Percentiles rank a stretch among this genome's conserved stretches.
Evolutionary conservation across 1,140 invertebrate species (phyloP).

Genomic region (Megathymus violae): DNA sequence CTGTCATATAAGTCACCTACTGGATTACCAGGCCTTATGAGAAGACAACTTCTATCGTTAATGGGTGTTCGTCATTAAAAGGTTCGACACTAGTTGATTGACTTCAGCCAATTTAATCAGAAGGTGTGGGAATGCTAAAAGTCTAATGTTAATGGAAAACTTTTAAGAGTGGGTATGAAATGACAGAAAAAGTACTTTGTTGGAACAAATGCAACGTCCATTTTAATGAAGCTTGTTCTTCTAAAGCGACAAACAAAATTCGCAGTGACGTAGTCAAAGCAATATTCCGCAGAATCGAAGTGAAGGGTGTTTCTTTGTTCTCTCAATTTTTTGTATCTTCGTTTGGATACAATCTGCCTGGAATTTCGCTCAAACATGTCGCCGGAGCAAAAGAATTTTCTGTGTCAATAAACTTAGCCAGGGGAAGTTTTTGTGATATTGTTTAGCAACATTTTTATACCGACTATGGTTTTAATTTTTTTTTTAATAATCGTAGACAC

Average conservation of each 20-base stretch:
- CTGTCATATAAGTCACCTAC: too few species aligned
- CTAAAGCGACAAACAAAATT: constrained; percentile 20
- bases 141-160: too few species aligned
- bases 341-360: constrained; percentile 16
- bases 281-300: constrained; percentile 30
- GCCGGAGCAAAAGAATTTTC: not conserved
- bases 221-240: constrained; percentile 24
- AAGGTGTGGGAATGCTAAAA: not conserved
- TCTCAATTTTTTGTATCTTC: constrained; percentile 4
- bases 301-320: constrained; percentile 21
- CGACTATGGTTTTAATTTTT: too few species aligned
- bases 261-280: constrained; percentile 22
- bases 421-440: not conserved
- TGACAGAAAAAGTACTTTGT: constrained; percentile 3
- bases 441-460: too few species aligned
- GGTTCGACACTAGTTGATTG: not conserved
- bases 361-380: constrained; percentile 3
- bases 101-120: not conserved
- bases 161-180: not conserved
- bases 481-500: too few species aligned
- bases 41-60: too few species aligned
- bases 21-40: too few species aligned
- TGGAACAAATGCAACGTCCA: constrained; percentile 6
- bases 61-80: too few species aligned
- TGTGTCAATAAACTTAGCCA: not conserved